Percentiles rank a stretch among this genome's conserved stretches.
Conservation (phyloP, 2,888 invertebrate species). For the Cylloceria caligata region DNA sequence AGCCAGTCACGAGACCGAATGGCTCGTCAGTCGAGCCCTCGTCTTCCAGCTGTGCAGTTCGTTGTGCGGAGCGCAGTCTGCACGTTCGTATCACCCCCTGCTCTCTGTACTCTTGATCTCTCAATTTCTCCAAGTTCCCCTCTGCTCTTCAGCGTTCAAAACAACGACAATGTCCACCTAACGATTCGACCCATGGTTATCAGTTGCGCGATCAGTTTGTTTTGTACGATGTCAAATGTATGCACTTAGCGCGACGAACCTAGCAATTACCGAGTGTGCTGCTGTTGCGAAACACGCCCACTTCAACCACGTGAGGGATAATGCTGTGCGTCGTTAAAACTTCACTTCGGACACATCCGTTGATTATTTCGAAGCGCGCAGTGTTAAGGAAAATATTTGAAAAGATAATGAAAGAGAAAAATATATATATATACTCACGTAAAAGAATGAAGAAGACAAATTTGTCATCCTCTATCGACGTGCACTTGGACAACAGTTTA, state of each 20-base stretch:
- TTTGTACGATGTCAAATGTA: neutral
- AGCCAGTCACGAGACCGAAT: constrained; percentile 56
- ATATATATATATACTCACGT: constrained; percentile 4
- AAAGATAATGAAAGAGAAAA: neutral
- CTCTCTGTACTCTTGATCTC: no score
- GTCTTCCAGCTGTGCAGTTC: constrained; percentile 58
- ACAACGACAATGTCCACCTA: neutral
- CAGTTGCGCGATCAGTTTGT: constrained; percentile 1
- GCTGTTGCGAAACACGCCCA: neutral
- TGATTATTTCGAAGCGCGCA: constrained; percentile 2
- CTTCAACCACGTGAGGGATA: neutral
- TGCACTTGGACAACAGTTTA: neutral
- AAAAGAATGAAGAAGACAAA: neutral
- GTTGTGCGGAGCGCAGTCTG: constrained; percentile 7
- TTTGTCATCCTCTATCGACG: neutral
- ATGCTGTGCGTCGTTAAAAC: constrained; percentile 14
- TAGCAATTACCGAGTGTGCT: neutral
- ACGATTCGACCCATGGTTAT: neutral
- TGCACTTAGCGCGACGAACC: neutral
- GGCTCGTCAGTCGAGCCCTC: constrained; percentile 66
- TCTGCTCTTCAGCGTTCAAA: neutral
- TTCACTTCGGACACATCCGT: neutral
- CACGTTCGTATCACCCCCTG: neutral
- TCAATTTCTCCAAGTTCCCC: neutral
- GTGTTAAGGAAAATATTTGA: constrained; percentile 16